phyloP scores from a whole-genome alignment of 2,113 vertebrate genomes.

The Neotragus pygmaeus region DNA sequence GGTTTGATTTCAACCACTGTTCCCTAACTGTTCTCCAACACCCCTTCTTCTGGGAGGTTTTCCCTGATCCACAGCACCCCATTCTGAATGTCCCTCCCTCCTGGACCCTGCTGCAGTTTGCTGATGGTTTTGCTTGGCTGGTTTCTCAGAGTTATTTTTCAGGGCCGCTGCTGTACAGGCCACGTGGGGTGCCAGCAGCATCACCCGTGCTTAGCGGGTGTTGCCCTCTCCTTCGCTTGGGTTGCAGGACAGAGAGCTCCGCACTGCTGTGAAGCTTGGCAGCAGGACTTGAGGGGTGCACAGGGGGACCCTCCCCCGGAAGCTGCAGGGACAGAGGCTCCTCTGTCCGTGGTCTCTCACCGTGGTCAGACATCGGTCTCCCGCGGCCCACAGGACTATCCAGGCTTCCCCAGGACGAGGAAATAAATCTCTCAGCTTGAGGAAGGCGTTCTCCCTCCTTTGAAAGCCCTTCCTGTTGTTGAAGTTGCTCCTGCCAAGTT shows the following conservation, averaged over 20 bases:
- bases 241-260: not conserved
- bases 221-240: not conserved
- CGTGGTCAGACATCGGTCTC: fast-evolving
- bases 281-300: not conserved
- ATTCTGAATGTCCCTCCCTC: fast-evolving
- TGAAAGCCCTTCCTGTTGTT: constrained; percentile 25
- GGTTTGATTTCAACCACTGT: fast-evolving
- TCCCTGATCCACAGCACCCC: not conserved
- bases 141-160: not conserved
- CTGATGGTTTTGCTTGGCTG: not conserved
- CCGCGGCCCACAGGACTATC: not conserved
- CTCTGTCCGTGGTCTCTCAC: not conserved
- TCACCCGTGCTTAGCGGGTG: not conserved
- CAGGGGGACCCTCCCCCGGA: not conserved
- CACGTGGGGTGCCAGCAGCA: fast-evolving
- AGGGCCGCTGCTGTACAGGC: not conserved
- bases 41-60: not conserved
- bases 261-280: not conserved
- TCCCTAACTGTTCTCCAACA: not conserved
- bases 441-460: not conserved
- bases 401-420: not conserved
- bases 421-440: constrained; percentile 22
- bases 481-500: not conserved
- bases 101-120: not conserved
- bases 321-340: not conserved